A percentile compares a stretch with the other conserved stretches of the same genome.
Evolutionary conservation across 2,888 invertebrate genomes (phyloP).

Genomic region (Andrena hattorfiana): DNA sequence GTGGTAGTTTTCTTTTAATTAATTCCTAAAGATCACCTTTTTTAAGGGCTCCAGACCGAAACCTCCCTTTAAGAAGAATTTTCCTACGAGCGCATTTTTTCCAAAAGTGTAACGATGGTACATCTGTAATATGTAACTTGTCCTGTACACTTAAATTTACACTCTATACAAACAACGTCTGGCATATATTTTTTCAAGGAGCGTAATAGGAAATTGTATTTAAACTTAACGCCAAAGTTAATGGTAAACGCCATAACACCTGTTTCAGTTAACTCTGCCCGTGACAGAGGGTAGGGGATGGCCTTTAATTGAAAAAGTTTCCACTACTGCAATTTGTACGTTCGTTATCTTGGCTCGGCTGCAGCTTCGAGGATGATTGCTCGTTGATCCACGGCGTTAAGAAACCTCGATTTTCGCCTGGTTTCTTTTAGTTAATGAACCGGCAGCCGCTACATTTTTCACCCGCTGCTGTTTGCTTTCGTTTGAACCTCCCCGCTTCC

Average conservation of each 20-base stretch:
- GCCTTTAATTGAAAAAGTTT: constrained; percentile 83
- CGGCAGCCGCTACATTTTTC: neutral
- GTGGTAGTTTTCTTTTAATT: too few relatives aligned
- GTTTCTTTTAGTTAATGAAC: constrained; percentile 49
- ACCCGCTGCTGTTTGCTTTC: constrained; percentile 16
- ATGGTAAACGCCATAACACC: neutral
- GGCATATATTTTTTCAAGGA: neutral
- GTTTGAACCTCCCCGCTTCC: neutral
- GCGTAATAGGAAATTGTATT: neutral
- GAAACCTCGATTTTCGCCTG: constrained; percentile 37
- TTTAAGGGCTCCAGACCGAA: too few relatives aligned
- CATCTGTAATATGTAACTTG: too few relatives aligned
- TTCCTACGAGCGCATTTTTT: too few relatives aligned
- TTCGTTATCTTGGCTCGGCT: constrained; percentile 75
- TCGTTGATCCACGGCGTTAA: constrained; percentile 64
- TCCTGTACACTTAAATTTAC: too few relatives aligned
- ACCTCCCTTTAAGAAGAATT: too few relatives aligned
- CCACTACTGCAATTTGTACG: constrained; percentile 76
- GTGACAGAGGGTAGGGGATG: neutral
- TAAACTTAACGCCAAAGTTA: neutral
- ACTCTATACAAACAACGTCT: too few relatives aligned
- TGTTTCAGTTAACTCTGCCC: neutral
- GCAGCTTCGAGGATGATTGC: constrained; percentile 59
- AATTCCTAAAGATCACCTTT: too few relatives aligned
- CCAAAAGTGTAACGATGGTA: too few relatives aligned